Conservation (phyloP, 2,113 vertebrate species). For the Neoarius graeffei region DNA sequence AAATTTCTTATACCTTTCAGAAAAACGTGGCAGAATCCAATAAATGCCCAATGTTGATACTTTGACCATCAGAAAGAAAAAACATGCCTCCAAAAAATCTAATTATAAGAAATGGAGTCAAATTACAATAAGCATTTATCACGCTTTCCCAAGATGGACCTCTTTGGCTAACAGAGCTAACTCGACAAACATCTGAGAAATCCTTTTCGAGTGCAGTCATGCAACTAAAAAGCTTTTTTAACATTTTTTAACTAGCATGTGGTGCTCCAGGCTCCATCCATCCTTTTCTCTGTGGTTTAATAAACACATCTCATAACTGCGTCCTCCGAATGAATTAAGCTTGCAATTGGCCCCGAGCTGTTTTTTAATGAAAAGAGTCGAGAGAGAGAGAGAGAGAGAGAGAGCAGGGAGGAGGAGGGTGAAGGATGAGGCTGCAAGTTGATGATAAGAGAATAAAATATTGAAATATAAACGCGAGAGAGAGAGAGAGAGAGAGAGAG, state of each 20-base stretch:
- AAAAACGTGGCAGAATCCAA: not conserved
- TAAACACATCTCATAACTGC: slow-evolving; percentile 36
- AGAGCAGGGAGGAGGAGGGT: not conserved
- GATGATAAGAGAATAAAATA: slow-evolving; percentile 44
- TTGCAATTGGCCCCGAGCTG: slow-evolving; percentile 22
- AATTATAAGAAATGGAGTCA: not conserved
- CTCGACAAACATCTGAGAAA: not conserved
- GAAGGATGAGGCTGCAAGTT: slow-evolving; percentile 30
- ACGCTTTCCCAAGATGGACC: not conserved
- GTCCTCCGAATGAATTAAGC: slow-evolving; percentile 33
- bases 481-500: too few relatives aligned
- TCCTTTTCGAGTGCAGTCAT: not conserved
- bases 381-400: not conserved
- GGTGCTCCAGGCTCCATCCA: not conserved
- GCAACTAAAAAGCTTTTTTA: not conserved
- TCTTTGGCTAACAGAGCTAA: not conserved
- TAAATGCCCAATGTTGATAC: not conserved
- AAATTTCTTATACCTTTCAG: not conserved
- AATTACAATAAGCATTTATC: not conserved
- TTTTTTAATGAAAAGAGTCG: slow-evolving; percentile 38
- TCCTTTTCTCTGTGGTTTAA: slow-evolving; percentile 11
- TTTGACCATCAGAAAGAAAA: not conserved
- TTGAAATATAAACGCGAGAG: not conserved
- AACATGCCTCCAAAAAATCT: not conserved
- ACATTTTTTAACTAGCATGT: not conserved